A percentile compares a stretch with the other conserved stretches of the same genome.
These are phyloP conservation scores for Galaxias olidus DNA, from an alignment of 2,797 vertebrate species.

Conservation along the genomic window DNA sequence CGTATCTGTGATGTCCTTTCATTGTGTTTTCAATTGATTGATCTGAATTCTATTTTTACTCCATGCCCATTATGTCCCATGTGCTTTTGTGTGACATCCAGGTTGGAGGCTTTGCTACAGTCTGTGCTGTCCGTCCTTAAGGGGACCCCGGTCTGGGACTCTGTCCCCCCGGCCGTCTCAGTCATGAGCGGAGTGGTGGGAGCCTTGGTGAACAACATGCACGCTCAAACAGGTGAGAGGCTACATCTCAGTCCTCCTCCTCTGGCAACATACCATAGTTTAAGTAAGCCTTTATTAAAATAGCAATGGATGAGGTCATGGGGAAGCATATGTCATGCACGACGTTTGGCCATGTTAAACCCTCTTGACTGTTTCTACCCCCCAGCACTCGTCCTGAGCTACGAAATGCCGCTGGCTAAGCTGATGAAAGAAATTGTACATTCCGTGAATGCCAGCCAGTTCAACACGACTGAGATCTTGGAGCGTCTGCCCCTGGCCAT, in stretches of 20 bases:
- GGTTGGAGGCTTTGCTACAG: slow-evolving; percentile 59
- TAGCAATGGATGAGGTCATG: too few species aligned
- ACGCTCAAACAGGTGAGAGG: slow-evolving; percentile 70
- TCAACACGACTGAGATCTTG: slow-evolving; percentile 40
- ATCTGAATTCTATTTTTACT: slow-evolving; percentile 10
- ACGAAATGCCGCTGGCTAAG: slow-evolving; percentile 54
- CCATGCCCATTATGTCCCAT: slow-evolving; percentile 9
- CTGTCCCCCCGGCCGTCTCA: slow-evolving; percentile 38
- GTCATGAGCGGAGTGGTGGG: slow-evolving; percentile 44
- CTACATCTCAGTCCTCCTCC: too few species aligned
- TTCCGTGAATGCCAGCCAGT: slow-evolving; percentile 48
- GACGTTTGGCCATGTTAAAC: too few species aligned
- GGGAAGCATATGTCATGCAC: too few species aligned
- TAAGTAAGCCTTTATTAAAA: too few species aligned
- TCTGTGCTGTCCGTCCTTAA: slow-evolving; percentile 52
- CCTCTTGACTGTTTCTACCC: slow-evolving; percentile 14
- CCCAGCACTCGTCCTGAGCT: slow-evolving; percentile 61
- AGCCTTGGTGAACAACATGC: slow-evolving; percentile 29
- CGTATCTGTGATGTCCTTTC: too few species aligned
- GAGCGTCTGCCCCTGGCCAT: slow-evolving; percentile 52
- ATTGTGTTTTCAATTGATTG: neutral
- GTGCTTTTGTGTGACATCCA: slow-evolving; percentile 43
- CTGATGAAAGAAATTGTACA: slow-evolving; percentile 48
- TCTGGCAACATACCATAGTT: too few species aligned
- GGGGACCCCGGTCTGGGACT: slow-evolving; percentile 50